Evolutionary conservation across 2,888 invertebrate species (phyloP).

Genomic region (Antitype chi): DNA sequence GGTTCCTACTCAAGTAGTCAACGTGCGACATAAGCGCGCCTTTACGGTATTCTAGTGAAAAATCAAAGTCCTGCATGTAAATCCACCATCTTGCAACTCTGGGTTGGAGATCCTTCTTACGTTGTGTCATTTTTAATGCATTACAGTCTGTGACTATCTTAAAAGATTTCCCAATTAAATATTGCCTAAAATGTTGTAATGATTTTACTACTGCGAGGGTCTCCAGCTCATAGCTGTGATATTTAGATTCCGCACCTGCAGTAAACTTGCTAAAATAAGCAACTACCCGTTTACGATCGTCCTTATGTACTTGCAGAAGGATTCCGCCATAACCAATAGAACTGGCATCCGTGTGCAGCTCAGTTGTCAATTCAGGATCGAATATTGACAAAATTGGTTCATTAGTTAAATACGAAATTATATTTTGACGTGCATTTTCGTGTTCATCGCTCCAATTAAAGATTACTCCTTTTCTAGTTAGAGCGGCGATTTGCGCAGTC

Average conservation of each 20-base stretch:
- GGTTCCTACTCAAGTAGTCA: too few species aligned
- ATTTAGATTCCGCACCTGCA: not conserved
- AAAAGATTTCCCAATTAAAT: conserved; percentile 8
- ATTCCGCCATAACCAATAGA: too few species aligned
- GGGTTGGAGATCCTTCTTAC: not conserved
- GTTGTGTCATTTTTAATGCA: too few species aligned
- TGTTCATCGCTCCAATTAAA: not conserved
- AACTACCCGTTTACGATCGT: too few species aligned
- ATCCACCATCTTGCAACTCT: not conserved
- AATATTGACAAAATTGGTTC: not conserved
- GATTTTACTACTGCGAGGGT: conserved; percentile 9
- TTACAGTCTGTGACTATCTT: not conserved
- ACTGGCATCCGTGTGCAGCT: too few species aligned
- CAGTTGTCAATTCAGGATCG: not conserved
- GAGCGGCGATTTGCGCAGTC: conserved; percentile 2
- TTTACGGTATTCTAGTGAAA: too few species aligned
- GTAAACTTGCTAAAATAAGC: too few species aligned
- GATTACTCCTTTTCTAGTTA: conserved; percentile 1
- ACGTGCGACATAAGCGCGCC: too few species aligned
- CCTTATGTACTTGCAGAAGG: too few species aligned
- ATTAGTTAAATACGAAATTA: not conserved
- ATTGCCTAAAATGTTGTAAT: conserved; percentile 10
- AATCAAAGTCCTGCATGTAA: too few species aligned
- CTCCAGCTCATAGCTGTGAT: conserved; percentile 5
- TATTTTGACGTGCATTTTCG: not conserved